Conservation (phyloP, 2,888 invertebrate species). For the Acrobeloides nanus region DNA sequence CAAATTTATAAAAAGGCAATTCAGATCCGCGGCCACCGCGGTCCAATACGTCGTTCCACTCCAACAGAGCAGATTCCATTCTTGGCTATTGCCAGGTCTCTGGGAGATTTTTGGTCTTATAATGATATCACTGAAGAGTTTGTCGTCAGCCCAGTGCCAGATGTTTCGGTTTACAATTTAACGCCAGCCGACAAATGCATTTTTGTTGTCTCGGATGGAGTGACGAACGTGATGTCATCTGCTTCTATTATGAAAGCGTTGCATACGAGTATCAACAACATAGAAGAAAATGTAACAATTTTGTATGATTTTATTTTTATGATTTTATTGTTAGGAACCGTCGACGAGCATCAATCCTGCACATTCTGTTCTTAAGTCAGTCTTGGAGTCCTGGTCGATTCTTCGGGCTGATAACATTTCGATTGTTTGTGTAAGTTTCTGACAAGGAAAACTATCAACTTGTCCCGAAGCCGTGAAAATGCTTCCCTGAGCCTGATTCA, state of each 20-base stretch:
- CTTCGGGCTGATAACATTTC: slow-evolving; percentile 93
- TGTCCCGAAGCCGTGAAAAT: no score
- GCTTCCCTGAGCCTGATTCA: no score
- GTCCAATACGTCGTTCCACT: slow-evolving; percentile 67
- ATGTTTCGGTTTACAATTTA: slow-evolving; percentile 73
- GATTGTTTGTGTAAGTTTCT: slow-evolving; percentile 79
- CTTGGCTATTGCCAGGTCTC: slow-evolving; percentile 85
- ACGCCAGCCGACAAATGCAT: slow-evolving; percentile 66
- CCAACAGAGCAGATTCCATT: slow-evolving; percentile 88
- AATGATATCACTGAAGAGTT: slow-evolving; percentile 81
- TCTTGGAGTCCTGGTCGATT: slow-evolving; percentile 73
- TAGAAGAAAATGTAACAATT: no score
- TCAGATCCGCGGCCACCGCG: slow-evolving; percentile 54
- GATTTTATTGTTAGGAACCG: no score
- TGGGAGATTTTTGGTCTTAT: slow-evolving; percentile 94
- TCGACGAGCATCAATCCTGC: no score
- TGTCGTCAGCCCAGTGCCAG: slow-evolving; percentile 94
- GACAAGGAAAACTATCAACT: no score
- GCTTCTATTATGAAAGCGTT: slow-evolving; percentile 68
- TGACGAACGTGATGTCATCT: slow-evolving; percentile 88
- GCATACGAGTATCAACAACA: no score
- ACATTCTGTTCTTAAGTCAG: slow-evolving; percentile 75
- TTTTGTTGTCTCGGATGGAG: slow-evolving; percentile 88
- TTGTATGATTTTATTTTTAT: no score
- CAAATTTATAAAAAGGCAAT: no score